Evolutionary conservation across 1,140 invertebrate species (phyloP).

Genomic region (Sarcophaga peregrina): DNA sequence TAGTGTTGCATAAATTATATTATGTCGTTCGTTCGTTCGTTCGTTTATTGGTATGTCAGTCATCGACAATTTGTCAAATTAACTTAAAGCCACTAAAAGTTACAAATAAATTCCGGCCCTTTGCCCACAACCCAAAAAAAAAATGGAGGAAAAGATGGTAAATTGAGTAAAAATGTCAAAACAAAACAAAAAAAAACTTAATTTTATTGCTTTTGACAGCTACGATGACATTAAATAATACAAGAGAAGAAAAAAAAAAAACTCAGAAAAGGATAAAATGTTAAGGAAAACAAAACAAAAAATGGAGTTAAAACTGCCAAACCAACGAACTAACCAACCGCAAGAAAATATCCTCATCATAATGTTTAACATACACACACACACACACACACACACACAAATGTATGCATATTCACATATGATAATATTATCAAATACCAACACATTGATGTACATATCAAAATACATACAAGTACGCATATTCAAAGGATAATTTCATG

Average conservation of each 20-base stretch:
- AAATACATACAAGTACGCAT: too few relatives aligned
- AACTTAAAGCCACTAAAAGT: constrained; percentile 24
- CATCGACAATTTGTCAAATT: constrained; percentile 24
- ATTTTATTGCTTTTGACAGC: constrained; percentile 21
- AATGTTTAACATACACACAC: too few relatives aligned
- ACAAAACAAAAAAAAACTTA: neutral
- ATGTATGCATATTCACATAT: too few relatives aligned
- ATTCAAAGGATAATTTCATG: too few relatives aligned
- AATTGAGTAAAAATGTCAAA: neutral
- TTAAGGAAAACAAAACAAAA: neutral
- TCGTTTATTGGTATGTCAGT: neutral
- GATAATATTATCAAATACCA: too few relatives aligned
- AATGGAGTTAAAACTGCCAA: neutral
- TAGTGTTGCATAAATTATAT: too few relatives aligned
- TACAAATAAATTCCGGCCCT: neutral
- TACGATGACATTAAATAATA: neutral
- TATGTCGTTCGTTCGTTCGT: too few relatives aligned
- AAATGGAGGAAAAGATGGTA: neutral
- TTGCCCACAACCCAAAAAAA: neutral
- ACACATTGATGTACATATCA: too few relatives aligned
- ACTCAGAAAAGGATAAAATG: neutral
- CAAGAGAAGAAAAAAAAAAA: neutral
- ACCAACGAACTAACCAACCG: neutral
- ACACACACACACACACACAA: too few relatives aligned
- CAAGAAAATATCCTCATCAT: neutral